Evolutionary conservation across 2,888 invertebrate species (phyloP).

Genomic region (Brachypalpus laphriformis): DNA sequence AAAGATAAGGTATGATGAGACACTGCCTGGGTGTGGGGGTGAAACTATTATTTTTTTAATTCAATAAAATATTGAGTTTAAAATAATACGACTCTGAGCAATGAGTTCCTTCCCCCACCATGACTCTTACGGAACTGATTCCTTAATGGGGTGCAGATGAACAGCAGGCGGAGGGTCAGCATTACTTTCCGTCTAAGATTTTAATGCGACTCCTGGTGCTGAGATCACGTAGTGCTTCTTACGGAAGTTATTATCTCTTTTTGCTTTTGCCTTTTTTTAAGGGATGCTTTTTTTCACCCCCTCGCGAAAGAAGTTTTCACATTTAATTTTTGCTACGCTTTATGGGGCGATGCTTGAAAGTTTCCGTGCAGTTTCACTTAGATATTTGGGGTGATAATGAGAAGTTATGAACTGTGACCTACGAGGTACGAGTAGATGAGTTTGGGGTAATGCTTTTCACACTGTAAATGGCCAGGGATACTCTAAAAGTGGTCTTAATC

Average conservation of each 20-base stretch:
- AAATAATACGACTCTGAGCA: constrained; percentile 11
- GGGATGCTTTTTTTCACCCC: constrained; percentile 15
- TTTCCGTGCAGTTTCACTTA: constrained; percentile 60
- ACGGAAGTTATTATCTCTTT: constrained; percentile 65
- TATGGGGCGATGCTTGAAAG: constrained; percentile 26
- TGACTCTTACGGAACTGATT: constrained; percentile 31
- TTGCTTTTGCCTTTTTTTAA: constrained; percentile 2
- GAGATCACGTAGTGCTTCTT: constrained; percentile 53
- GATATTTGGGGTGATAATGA: constrained; percentile 57
- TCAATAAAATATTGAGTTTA: constrained; percentile 47
- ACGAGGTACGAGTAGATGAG: not conserved
- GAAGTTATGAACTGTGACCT: constrained; percentile 72
- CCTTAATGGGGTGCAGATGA: constrained; percentile 1
- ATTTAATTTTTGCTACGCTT: constrained; percentile 32
- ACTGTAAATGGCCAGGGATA: not conserved
- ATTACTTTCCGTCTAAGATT: constrained; percentile 21
- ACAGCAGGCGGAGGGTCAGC: not conserved
- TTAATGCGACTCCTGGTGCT: constrained; percentile 48
- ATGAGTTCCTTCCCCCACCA: too few relatives aligned
- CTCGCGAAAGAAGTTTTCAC: constrained; percentile 47
- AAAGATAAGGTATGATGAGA: constrained; percentile 73
- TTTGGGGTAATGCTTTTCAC: not conserved
- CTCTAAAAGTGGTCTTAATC: not conserved
- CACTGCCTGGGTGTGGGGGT: not conserved
- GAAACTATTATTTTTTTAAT: too few relatives aligned